Conservation (phyloP, 1,140 invertebrate genomes). For the Piezodorus guildinii region DNA sequence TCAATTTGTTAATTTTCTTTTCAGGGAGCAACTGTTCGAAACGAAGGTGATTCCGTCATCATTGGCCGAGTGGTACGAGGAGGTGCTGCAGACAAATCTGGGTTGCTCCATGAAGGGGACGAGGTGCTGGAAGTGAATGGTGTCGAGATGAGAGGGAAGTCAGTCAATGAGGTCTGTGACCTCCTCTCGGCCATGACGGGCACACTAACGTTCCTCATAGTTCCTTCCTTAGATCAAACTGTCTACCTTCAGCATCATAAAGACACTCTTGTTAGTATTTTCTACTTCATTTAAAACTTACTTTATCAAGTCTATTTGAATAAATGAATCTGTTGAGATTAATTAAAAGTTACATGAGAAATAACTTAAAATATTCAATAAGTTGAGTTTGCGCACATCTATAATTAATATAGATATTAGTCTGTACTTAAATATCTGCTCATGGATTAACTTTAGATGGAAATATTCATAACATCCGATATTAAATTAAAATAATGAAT, state of each 20-base stretch:
- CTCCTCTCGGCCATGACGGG: slow-evolving; percentile 87
- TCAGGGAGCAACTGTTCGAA: slow-evolving; percentile 84
- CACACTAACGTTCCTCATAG: slow-evolving; percentile 81
- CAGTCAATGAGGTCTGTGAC: slow-evolving; percentile 95
- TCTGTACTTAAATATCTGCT: too few species aligned
- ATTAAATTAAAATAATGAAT: too few species aligned
- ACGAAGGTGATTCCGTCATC: slow-evolving; percentile 85
- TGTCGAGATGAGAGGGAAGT: slow-evolving; percentile 88
- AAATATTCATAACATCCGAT: too few species aligned
- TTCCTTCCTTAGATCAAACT: slow-evolving; percentile 40
- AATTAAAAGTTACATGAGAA: too few species aligned
- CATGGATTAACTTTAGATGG: too few species aligned
- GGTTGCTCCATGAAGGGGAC: slow-evolving; percentile 88
- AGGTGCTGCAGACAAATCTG: slow-evolving; percentile 88
- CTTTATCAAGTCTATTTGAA: too few species aligned
- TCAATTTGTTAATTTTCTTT: slow-evolving; percentile 19
- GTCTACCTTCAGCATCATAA: slow-evolving; percentile 33
- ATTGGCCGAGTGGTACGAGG: slow-evolving; percentile 91
- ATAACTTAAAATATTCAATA: too few species aligned
- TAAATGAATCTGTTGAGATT: too few species aligned
- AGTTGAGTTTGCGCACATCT: too few species aligned
- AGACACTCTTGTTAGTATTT: slow-evolving; percentile 38
- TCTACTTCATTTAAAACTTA: too few species aligned
- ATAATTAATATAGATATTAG: too few species aligned
- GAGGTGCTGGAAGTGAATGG: slow-evolving; percentile 95